Base-by-base conservation (phyloP, 1,140 invertebrate species). In the Battus philenor region DNA sequence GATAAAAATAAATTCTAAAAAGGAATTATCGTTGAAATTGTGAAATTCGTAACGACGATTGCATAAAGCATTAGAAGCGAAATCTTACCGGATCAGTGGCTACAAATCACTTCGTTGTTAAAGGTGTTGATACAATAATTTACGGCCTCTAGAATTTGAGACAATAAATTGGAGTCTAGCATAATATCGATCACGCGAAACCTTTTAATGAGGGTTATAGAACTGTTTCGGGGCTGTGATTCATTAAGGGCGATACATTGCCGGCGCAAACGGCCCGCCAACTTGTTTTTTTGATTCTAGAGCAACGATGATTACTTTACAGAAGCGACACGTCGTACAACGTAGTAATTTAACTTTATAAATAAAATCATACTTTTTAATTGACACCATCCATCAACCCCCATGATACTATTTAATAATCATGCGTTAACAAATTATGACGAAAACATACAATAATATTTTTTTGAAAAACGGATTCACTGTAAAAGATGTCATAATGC, bases 191-290 rank as follows among this genome's bases (percentile, higher is more conserved):
- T 73, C 65, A 70, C 59, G 68, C 65, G 63, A 65, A n/a, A 36
- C 60, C 36, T 39, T 38, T 70, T 70, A 79, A 76, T 76, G 55
- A 70, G 65, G 58, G 54, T 75, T 73, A 73, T 59, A 55, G 44
- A 67, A 68, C 66, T 34, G 59, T 67, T 72, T 68, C 50, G 68
- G 66, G 68, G 64, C 57, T 69, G 57, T 77, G 70, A 79, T 79
- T 76, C 70, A 74, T 79, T 79, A 76, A 44, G 44, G 56, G 58
- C 70, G 61, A 76, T 80, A 73, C 60, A 67, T 74, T 63, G 70
- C 46, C 34, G 32, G 50, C 58, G 55, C 61, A 67, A 73, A 60
- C 50, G 52, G 49, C 51, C 54, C 56, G 34, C 44, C 51, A 59
- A 56, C 51, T 45, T 26, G 38, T 41, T 41, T 41, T 20, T 54